Evolutionary conservation across 2,113 vertebrate species (phyloP).

Genomic region (Epinephelus fuscoguttatus): DNA sequence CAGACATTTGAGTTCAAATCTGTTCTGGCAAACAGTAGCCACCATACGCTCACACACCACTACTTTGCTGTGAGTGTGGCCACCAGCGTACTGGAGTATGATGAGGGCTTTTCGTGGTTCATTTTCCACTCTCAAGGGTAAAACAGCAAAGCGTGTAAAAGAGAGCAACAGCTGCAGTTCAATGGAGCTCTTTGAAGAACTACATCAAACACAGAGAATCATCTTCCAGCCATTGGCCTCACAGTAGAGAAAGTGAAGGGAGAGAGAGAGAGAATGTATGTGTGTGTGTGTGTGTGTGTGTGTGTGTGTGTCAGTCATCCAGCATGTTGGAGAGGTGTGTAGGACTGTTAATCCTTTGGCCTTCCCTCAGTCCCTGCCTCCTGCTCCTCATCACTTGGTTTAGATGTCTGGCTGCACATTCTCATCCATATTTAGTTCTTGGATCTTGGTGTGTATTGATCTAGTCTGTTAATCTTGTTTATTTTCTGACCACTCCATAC

Average conservation of each 20-base stretch:
- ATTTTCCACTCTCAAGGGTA: conserved; percentile 75
- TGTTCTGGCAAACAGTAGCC: neutral
- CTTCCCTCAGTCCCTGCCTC: conserved; percentile 51
- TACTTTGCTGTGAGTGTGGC: conserved; percentile 38
- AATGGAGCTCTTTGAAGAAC: conserved; percentile 80
- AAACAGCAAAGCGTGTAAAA: conserved; percentile 70
- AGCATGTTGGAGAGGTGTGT: conserved; percentile 64
- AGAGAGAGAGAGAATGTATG: conserved; percentile 4
- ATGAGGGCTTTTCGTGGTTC: conserved; percentile 63
- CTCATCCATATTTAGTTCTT: conserved; percentile 61
- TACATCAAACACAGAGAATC: conserved; percentile 82
- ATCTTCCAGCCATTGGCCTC: conserved; percentile 63
- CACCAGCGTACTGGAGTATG: conserved; percentile 32
- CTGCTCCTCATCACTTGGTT: conserved; percentile 54
- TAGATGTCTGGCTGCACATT: conserved; percentile 46
- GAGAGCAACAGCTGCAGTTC: conserved; percentile 78
- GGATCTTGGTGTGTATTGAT: conserved; percentile 43
- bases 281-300: conserved; percentile 8
- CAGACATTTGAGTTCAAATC: conserved; percentile 3
- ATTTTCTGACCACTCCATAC: conserved; percentile 35
- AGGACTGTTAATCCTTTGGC: conserved; percentile 70
- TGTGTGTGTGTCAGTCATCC: conserved; percentile 15
- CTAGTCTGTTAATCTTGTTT: conserved; percentile 53
- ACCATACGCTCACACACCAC: neutral
- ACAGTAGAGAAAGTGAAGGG: conserved; percentile 51